Percentiles rank a stretch among this genome's conserved stretches.
phyloP scores from a whole-genome alignment of 2,113 vertebrate species.

The Cynoglossus semilaevis region DNA sequence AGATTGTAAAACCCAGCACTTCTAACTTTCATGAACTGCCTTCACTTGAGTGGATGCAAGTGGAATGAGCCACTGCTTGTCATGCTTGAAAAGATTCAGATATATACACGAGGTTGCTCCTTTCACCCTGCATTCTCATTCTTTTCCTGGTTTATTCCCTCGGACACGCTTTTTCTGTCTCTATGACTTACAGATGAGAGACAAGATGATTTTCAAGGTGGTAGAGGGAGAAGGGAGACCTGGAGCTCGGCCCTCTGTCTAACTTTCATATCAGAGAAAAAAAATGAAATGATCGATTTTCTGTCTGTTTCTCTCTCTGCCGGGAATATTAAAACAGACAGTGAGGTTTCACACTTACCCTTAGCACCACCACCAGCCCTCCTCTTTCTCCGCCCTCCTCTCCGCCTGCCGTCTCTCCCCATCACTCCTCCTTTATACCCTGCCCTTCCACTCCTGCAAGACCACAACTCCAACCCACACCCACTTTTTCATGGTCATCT shows the following conservation, averaged over 20 bases:
- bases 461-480: background rate
- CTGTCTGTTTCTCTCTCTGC: slow-evolving; percentile 67
- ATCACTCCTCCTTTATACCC: background rate
- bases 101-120: background rate
- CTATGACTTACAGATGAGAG: slow-evolving; percentile 40
- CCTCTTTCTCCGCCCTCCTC: background rate
- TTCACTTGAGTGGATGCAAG: background rate
- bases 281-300: slow-evolving; percentile 74
- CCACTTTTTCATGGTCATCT: background rate
- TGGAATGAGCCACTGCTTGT: background rate
- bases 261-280: slow-evolving; percentile 67
- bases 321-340: slow-evolving; percentile 72
- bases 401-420: background rate
- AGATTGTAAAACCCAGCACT: slow-evolving; percentile 11
- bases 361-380: background rate
- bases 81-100: slow-evolving; percentile 13
- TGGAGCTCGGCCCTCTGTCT: slow-evolving; percentile 45
- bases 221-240: slow-evolving; percentile 13
- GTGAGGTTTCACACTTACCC: slow-evolving; percentile 54
- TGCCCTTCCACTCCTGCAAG: background rate
- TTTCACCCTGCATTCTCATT: slow-evolving; percentile 16
- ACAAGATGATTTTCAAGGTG: slow-evolving; percentile 46
- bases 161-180: slow-evolving; percentile 13
- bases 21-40: background rate
- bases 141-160: slow-evolving; percentile 3